These are phyloP conservation scores for Seriola dumerili DNA, from an alignment of 2,113 vertebrate species.

Conservation along the genomic window DNA sequence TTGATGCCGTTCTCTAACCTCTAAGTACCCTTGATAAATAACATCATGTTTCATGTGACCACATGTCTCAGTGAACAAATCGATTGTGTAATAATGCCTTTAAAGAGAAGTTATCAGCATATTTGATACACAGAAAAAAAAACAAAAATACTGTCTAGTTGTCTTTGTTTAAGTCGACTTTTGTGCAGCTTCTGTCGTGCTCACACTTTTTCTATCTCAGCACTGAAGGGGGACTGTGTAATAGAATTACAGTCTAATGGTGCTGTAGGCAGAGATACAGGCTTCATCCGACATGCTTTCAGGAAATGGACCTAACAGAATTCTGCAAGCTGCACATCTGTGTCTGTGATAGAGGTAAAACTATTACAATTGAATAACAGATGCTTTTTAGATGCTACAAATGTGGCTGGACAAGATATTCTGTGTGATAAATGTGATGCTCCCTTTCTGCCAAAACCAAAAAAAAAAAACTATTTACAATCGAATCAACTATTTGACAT, in stretches of 20 bases:
- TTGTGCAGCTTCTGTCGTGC: conserved; percentile 27
- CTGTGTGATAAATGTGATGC: conserved; percentile 44
- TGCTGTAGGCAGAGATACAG: conserved; percentile 57
- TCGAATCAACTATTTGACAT: conserved; percentile 25
- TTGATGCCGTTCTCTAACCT: conserved; percentile 46
- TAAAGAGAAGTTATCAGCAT: conserved; percentile 41
- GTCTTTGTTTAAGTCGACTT: conserved; percentile 28
- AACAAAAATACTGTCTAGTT: neutral
- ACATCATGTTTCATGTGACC: conserved; percentile 42
- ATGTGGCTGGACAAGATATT: conserved; percentile 39
- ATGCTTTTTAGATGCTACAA: conserved; percentile 51
- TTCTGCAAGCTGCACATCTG: conserved; percentile 53
- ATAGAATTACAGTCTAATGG: conserved; percentile 73
- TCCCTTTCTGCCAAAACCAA: conserved; percentile 34
- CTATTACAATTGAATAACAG: conserved; percentile 61
- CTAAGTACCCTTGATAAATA: conserved; percentile 45
- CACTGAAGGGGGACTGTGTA: conserved; percentile 52
- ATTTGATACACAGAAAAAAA: conserved; percentile 18
- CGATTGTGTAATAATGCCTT: conserved; percentile 17
- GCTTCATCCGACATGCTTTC: conserved; percentile 61
- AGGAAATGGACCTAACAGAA: conserved; percentile 70
- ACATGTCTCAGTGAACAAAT: conserved; percentile 46
- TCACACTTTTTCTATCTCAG: conserved; percentile 38
- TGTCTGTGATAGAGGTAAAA: conserved; percentile 63
- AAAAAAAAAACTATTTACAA: conserved; percentile 16